Conservation (phyloP, 1,140 invertebrate genomes). For the Leptonema lineaticorne region DNA sequence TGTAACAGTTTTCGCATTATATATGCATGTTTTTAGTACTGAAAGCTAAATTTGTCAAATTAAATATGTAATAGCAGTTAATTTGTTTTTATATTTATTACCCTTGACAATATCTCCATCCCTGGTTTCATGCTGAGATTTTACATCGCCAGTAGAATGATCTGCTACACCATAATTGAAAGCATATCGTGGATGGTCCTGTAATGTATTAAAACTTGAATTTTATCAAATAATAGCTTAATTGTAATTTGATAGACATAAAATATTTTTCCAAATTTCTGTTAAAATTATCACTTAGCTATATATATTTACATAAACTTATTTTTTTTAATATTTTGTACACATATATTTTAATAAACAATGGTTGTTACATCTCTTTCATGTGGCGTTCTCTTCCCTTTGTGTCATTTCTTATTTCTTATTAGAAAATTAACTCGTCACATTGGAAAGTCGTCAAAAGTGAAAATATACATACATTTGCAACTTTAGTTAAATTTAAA, state of each 20-base stretch:
- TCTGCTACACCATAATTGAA: conserved; percentile 58
- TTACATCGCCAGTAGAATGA: conserved; percentile 57
- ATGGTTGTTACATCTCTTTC: not conserved
- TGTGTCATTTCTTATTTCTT: not conserved
- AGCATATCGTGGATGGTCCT: conserved; percentile 54
- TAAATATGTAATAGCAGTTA: not conserved
- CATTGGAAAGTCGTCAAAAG: conserved; percentile 20
- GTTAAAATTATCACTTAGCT: too few relatives aligned
- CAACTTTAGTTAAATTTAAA: too few relatives aligned
- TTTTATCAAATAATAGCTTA: not conserved
- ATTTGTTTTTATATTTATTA: conserved; percentile 33
- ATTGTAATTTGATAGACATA: not conserved
- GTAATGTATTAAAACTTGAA: not conserved
- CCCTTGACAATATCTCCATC: conserved; percentile 58
- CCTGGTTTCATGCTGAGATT: conserved; percentile 57
- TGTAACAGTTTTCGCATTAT: too few relatives aligned
- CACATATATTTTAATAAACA: not conserved
- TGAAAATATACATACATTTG: conserved; percentile 5
- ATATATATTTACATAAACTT: not conserved
- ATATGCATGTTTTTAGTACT: too few relatives aligned
- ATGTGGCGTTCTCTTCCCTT: not conserved
- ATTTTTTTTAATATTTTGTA: not conserved
- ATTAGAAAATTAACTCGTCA: conserved; percentile 3
- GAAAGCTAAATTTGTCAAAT: too few relatives aligned
- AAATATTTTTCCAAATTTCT: not conserved